phyloP scores from a whole-genome alignment of 2,888 invertebrate species.

The Schizotus pectinicornis region DNA sequence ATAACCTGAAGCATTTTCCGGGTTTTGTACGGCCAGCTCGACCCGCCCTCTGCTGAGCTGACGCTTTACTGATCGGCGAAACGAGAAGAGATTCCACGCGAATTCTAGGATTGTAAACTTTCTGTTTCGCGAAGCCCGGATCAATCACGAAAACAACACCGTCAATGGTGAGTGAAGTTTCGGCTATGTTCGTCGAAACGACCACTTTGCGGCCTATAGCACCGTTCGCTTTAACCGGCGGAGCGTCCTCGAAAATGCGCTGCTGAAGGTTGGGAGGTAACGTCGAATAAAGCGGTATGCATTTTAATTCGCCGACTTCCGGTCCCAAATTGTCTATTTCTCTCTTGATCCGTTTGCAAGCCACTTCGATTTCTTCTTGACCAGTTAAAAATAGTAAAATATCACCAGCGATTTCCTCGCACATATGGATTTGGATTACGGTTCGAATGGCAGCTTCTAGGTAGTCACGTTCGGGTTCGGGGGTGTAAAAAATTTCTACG shows the following conservation, averaged over 20 bases:
- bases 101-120: slow-evolving; percentile 73
- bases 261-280: slow-evolving; percentile 97
- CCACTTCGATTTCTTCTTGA: slow-evolving; percentile 97
- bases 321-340: slow-evolving; percentile 96
- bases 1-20: slow-evolving; percentile 95
- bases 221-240: slow-evolving; percentile 82
- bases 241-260: slow-evolving; percentile 96
- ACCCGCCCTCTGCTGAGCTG: slow-evolving; percentile 95
- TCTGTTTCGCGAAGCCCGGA: slow-evolving; percentile 99
- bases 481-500: slow-evolving; percentile 98
- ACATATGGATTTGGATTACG: slow-evolving; percentile 94
- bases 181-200: slow-evolving; percentile 98
- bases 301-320: slow-evolving; percentile 96
- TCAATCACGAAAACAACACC: slow-evolving; percentile 99
- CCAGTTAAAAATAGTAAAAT: slow-evolving; percentile 81
- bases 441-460: slow-evolving; percentile 98
- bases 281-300: slow-evolving; percentile 98
- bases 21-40: slow-evolving; percentile 97
- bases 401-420: slow-evolving; percentile 91
- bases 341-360: slow-evolving; percentile 95
- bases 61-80: slow-evolving; percentile 98
- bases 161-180: slow-evolving; percentile 98
- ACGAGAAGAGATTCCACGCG: slow-evolving; percentile 97
- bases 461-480: slow-evolving; percentile 97
- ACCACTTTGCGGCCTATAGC: slow-evolving; percentile 84